A percentile compares a stretch with the other conserved stretches of the same genome.
phyloP scores from a whole-genome alignment of 2,888 invertebrate species.

The Hermaeophaga mercurialis region DNA sequence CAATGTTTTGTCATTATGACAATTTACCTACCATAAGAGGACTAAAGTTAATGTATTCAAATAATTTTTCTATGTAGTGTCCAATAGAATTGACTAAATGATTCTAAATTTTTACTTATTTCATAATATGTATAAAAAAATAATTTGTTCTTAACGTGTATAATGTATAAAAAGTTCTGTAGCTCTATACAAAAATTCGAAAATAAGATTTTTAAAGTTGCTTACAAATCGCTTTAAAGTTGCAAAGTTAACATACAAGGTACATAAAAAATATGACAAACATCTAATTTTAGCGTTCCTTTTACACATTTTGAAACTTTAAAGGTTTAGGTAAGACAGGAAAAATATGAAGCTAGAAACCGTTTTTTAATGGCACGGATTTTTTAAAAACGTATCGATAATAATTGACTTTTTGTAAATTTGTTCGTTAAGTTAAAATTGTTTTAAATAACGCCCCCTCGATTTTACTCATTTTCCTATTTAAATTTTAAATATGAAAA shows the following conservation, averaged over 20 bases:
- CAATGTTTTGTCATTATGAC: too few species aligned
- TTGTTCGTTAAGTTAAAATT: conserved; percentile 15
- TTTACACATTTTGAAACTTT: background rate
- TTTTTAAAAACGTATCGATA: conserved; percentile 17
- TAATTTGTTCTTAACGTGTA: conserved; percentile 14
- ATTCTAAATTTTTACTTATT: background rate
- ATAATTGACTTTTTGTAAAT: conserved; percentile 22
- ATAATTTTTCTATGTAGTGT: too few species aligned
- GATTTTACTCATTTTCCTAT: background rate
- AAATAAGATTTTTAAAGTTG: conserved; percentile 4
- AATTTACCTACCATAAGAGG: too few species aligned
- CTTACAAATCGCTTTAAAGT: conserved; percentile 7
- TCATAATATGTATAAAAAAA: conserved; percentile 8
- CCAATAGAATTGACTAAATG: background rate
- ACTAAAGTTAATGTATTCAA: too few species aligned
- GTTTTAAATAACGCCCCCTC: conserved; percentile 12
- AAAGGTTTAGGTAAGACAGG: conserved; percentile 3
- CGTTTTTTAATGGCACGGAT: conserved; percentile 24
- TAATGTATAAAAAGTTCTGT: conserved; percentile 19
- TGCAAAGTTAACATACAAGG: background rate
- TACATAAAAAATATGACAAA: background rate
- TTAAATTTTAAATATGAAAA: conserved; percentile 19
- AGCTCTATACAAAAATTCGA: conserved; percentile 9
- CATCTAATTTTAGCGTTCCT: background rate
- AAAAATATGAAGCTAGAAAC: conserved; percentile 12